A percentile compares a stretch with the other conserved stretches of the same genome.
Conservation (phyloP, 2,797 vertebrate genomes). For the Lagodon rhomboides region DNA sequence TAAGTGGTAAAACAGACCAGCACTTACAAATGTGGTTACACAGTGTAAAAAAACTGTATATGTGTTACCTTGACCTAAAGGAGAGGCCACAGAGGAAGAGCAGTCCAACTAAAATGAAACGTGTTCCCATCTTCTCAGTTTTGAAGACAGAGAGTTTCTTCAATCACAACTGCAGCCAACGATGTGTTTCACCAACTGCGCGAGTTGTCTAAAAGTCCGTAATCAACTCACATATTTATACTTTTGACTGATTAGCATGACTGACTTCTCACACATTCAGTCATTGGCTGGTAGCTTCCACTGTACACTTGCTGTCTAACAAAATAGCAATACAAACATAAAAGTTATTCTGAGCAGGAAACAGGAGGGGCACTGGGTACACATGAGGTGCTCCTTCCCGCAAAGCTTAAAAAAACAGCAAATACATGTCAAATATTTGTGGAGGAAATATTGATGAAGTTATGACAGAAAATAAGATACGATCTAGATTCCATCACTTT, state of each 20-base stretch:
- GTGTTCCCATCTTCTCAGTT: not conserved
- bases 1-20: not conserved
- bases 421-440: not conserved
- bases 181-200: not conserved
- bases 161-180: not conserved
- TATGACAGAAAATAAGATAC: not conserved
- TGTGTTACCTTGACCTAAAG: not conserved
- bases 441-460: not conserved
- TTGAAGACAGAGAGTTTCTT: not conserved
- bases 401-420: not conserved
- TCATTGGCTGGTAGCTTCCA: not conserved
- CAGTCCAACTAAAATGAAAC: not conserved
- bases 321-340: not conserved
- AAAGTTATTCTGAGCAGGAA: not conserved
- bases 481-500: no score
- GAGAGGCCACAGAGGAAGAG: not conserved
- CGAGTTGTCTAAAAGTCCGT: not conserved
- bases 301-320: not conserved
- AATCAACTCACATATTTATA: not conserved
- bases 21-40: not conserved
- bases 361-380: no score
- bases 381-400: no score
- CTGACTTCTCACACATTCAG: not conserved
- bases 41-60: not conserved
- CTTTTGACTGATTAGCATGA: not conserved